A percentile compares a stretch with the other conserved stretches of the same genome.
phyloP scores from a whole-genome alignment of 2,888 invertebrate species.

The Arctia plantaginis region DNA sequence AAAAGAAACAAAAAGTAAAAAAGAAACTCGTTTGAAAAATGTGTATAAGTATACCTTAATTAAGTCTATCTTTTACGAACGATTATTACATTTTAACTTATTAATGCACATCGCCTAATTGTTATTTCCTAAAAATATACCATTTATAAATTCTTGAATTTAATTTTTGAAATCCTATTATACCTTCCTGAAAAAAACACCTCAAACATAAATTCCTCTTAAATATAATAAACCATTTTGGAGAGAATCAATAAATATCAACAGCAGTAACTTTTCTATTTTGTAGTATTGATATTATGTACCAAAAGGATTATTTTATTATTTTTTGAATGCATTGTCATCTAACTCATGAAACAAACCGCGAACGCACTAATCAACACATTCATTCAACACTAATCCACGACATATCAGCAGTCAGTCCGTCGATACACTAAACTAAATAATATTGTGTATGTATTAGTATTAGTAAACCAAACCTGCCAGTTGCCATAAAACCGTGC shows the following conservation, averaged over 20 bases:
- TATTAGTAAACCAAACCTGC: too few relatives aligned
- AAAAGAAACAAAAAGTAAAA: too few relatives aligned
- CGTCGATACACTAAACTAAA: conserved; percentile 4
- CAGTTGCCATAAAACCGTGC: conserved; percentile 34
- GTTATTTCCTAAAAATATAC: too few relatives aligned
- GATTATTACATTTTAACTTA: too few relatives aligned
- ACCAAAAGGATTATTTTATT: neutral
- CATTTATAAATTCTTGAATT: too few relatives aligned
- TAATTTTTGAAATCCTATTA: neutral
- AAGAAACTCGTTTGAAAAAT: too few relatives aligned
- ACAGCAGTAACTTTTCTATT: neutral
- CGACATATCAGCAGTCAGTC: neutral
- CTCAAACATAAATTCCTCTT: neutral
- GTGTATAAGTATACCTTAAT: too few relatives aligned
- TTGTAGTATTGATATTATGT: neutral
- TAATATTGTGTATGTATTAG: neutral
- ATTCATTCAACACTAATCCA: neutral
- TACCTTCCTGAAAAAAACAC: neutral
- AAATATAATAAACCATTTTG: neutral
- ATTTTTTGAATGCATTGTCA: neutral
- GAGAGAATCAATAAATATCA: neutral
- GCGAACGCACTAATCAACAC: conserved; percentile 4
- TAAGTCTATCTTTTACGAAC: too few relatives aligned
- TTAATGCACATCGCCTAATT: too few relatives aligned
- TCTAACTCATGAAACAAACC: neutral